These are phyloP conservation scores for Drosophila busckii DNA, from an alignment of 1,140 invertebrate genomes.

Conservation along the genomic window DNA sequence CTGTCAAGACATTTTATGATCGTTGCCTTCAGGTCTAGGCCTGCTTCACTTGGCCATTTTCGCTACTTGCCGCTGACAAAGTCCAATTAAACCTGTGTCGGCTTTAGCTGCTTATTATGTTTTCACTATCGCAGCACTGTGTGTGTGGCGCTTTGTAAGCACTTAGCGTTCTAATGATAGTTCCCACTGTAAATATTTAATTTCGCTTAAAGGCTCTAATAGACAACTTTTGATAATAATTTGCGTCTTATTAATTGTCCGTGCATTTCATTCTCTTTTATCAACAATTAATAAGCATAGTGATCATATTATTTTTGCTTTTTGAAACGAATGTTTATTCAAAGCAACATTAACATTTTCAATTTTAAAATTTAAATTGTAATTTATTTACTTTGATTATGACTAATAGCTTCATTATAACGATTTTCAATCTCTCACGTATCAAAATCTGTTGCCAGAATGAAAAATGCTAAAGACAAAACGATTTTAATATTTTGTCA, in stretches of 20 bases:
- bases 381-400: too few relatives aligned
- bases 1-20: conserved; percentile 70
- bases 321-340: too few relatives aligned
- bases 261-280: conserved; percentile 5
- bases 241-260: conserved; percentile 1
- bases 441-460: too few relatives aligned
- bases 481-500: too few relatives aligned
- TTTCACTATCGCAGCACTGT: conserved; percentile 34
- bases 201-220: conserved; percentile 13
- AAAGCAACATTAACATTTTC: too few relatives aligned
- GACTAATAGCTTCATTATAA: too few relatives aligned
- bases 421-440: too few relatives aligned
- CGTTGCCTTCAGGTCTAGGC: conserved; percentile 51
- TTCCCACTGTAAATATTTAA: conserved; percentile 46
- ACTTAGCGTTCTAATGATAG: conserved; percentile 46
- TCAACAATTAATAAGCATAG: too few relatives aligned
- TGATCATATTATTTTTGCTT: background rate
- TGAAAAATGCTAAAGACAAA: too few relatives aligned
- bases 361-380: too few relatives aligned
- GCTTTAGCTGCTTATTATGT: conserved; percentile 43
- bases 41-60: too few relatives aligned
- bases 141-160: conserved; percentile 27
- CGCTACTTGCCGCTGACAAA: conserved; percentile 49
- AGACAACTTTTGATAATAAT: conserved; percentile 17
- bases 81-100: conserved; percentile 53